Base-by-base conservation (phyloP, 2,888 invertebrate genomes). In the Acrocyrtus sp. region DNA sequence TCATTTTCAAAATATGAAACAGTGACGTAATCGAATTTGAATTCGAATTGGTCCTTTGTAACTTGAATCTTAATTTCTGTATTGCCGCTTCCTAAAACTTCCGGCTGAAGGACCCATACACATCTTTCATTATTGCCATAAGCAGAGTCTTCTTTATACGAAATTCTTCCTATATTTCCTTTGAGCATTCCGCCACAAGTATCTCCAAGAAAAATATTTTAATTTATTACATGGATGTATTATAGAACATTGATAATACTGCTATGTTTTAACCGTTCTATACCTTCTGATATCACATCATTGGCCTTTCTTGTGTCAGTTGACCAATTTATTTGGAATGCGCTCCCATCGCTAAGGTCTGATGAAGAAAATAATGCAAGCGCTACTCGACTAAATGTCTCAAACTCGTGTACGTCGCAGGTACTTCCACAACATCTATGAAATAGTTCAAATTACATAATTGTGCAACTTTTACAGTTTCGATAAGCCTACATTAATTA, bases 111-210 rank as follows among this genome's bases (percentile, higher is more conserved):
- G 8, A 51, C 21, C 73, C 73, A 73, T 6, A 67, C 22, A 21
- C 73, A 73, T 19, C 67, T 45, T n/a, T 73, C 67, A 53, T 73
- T 67, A 29, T 56, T 43, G 24, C 24, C 41, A 22, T 67, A 73
- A 2, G 10, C 12, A 3, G 10, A 19, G 1, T 54, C 39, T 8
- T 19, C 29, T 19, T 62, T 67, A 34, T 73, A 73, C 3, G 41
- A 39, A 17, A 73, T 67, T 43, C 17, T 56, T 41, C 73, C 73
- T 10, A 41, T n/a, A n/a, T 56, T 19, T 10, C 67, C 67, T n/a
- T n/a, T n/a, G 1, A n/a, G 19, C 21, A 51, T 10, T 51, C 27
- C 26, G 3, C 51, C 51, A n/a, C 45, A 45, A 5, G n/a, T n/a
- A n/a, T n/a, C n/a, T n/a, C n/a, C n/a, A n/a, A n/a, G n/a, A n/a